Evolutionary conservation across 2,113 vertebrate species (phyloP), one percentile per base, ranked within the genome.

Genomic region (Mirounga angustirostris): DNA sequence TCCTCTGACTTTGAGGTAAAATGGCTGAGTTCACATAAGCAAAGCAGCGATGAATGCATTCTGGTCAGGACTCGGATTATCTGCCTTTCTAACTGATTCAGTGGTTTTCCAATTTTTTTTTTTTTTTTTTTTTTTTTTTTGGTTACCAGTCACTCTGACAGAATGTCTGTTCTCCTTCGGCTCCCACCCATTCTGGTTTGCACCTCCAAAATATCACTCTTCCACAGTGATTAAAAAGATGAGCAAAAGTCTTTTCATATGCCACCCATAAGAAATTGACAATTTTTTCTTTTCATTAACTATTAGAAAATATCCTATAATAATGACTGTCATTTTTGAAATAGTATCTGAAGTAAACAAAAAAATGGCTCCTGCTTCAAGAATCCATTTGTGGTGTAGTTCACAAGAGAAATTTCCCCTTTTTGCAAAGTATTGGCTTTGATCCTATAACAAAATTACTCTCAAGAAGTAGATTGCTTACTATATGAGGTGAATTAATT

Each of bases 401-500:
- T 93, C 67, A 89, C 28, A 24, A 80, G 83, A 97, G 74, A 82
- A 58, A 52, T 52, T 56, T 50, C 24, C 19, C 67, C 50, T 40
- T 83, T 94, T 93, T 93, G 50, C 56, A 80, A 91, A 96, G 21
- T 30, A 71, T 71, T 90, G 65, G 80, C 95, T 95, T 97, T 92
- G 83, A 84, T 97, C 54, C 94, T 87, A 30, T 91, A 83, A 92
- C 18, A 40, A 43, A 95, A 92, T 98, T 94, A 82, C 95, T 96
- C 76, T 97, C n/a, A 50, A 89, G 56, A 94, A 95, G 79, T 90
- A 92, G 83, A 87, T 73, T 90, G 50, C 79, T 95, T 95, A 65
- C 43, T 71, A 3, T 74, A 84, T 85, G 95, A 96, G 74, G 90
- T 87, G 92, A 97, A 97, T 98, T 96, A 97, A 97, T 96, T 97